phyloP scores from a whole-genome alignment of 2,888 invertebrate species.

The Tipula vernalis region DNA sequence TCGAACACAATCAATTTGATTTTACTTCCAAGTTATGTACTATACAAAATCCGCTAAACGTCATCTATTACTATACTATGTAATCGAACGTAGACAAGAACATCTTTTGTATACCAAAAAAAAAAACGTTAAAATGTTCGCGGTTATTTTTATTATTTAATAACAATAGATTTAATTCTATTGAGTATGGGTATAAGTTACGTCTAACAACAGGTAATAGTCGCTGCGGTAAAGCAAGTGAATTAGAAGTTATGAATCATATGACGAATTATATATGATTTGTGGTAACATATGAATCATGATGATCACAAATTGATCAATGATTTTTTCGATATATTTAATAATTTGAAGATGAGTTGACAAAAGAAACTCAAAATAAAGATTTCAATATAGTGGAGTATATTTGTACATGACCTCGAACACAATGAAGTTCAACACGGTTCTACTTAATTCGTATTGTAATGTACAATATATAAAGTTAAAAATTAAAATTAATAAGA shows the following conservation, averaged over 20 bases:
- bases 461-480: background rate
- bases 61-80: background rate
- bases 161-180: background rate
- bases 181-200: background rate
- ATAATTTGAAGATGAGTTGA: background rate
- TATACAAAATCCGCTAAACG: background rate
- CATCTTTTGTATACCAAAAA: background rate
- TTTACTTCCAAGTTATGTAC: background rate
- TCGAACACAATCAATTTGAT: background rate
- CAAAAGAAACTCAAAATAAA: background rate
- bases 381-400: background rate
- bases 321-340: background rate
- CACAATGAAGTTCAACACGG: background rate
- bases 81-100: background rate
- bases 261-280: background rate
- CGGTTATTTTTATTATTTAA: background rate
- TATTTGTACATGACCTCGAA: background rate
- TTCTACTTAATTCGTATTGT: background rate
- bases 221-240: background rate
- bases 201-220: background rate
- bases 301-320: background rate
- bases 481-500: background rate
- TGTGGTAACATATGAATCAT: background rate
- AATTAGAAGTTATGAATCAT: background rate
- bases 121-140: background rate